Evolutionary conservation across 2,797 vertebrate genomes (phyloP), one percentile per base, ranked within the genome.

Genomic region (Acipenser ruthenus): DNA sequence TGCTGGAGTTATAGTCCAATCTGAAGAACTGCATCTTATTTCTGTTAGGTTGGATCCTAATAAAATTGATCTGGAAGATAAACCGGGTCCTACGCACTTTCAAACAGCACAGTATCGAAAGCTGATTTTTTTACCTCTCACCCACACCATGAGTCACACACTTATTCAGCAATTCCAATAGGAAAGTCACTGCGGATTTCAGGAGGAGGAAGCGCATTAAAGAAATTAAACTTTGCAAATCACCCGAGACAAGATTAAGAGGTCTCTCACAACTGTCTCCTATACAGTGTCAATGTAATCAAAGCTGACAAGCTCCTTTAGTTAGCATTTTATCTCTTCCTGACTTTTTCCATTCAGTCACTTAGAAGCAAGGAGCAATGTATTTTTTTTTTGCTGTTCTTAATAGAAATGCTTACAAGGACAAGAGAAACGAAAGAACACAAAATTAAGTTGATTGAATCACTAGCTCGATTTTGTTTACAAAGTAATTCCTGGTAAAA

Each of bases 201-300:
- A 64, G 64, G 72, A 74, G 64, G 73, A 80, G 74, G 70, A 71
- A 78, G 71, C 70, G 71, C 77, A 83, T 80, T 84, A 78, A 71
- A 74, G 69, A 83, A 84, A 80, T 86, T 78, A 84, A 87, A 83
- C 75, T 82, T 86, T 71, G 75, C 81, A 80, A 82, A 86, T 81
- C 78, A 66, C 68, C 70, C 67, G 73, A 70, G 69, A 75, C 68
- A 73, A 71, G 68, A 80, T 81, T 74, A 69, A 74, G 76, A 64
- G 79, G 78, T 69, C 67, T 77, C 79, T 81, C 70, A 73, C 70
- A 73, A 66, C 67, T 71, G 50, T 11, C 50, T 66, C 61, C 58
- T 51, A 60, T 60, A 66, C 18, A 67, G 58, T 50, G 50, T 74
- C 8, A 0, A 72, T 8, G 66, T 65, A 69, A 76, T 72, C 6